These are phyloP conservation scores for Prunella himalayana DNA, from an alignment of 2,113 vertebrate genomes.

Conservation along the genomic window DNA sequence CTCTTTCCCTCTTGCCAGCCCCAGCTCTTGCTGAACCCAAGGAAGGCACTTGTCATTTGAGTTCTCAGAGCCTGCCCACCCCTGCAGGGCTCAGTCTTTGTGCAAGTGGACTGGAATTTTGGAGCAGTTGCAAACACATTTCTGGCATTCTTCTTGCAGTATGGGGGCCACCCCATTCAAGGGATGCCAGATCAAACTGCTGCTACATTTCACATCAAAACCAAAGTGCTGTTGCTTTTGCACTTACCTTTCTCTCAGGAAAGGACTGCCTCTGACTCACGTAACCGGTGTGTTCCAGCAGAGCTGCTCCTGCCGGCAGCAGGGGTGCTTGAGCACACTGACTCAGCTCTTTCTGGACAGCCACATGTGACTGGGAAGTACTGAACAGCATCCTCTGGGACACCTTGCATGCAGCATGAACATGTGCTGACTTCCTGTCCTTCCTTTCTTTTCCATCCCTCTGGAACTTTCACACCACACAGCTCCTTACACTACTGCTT, in stretches of 20 bases:
- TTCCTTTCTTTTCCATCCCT: background rate
- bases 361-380: background rate
- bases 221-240: background rate
- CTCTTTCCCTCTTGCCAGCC: background rate
- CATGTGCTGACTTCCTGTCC: background rate
- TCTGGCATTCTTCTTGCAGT: background rate
- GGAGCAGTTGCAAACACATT: background rate
- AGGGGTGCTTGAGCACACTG: background rate
- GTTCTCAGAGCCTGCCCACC: background rate
- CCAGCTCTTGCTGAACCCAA: background rate
- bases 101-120: background rate
- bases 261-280: background rate
- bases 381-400: background rate
- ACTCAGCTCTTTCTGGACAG: conserved; percentile 3
- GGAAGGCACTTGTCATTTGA: background rate
- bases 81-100: background rate
- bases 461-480: background rate
- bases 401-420: background rate
- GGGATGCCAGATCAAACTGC: background rate
- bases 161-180: background rate
- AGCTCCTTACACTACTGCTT: background rate
- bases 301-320: background rate
- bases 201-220: background rate
- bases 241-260: background rate
- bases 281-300: fast-evolving